Percentiles rank a stretch among this genome's conserved stretches.
These are phyloP conservation scores for Cosmia pyralina DNA, from an alignment of 2,888 invertebrate genomes.

Conservation along the genomic window DNA sequence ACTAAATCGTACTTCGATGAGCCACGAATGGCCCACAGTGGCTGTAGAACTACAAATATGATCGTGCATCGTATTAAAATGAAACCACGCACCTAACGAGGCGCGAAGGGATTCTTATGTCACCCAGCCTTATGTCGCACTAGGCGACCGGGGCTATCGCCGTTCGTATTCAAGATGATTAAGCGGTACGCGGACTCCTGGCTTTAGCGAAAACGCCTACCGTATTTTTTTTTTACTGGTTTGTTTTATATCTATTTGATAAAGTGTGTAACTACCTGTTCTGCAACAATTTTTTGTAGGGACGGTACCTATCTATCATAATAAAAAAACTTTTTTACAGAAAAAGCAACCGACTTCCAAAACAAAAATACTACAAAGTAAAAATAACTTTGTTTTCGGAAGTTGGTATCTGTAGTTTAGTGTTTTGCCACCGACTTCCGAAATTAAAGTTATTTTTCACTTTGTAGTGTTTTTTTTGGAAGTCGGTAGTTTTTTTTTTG, in stretches of 20 bases:
- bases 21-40: background rate
- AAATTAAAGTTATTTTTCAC: too few relatives aligned
- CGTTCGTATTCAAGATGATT: conserved; percentile 21
- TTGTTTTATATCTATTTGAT: background rate
- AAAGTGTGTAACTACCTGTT: conserved; percentile 1
- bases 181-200: background rate
- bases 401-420: too few relatives aligned
- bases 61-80: conserved; percentile 33
- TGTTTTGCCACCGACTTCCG: too few relatives aligned
- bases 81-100: conserved; percentile 41
- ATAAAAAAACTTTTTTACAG: too few relatives aligned
- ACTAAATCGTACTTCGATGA: conserved; percentile 7
- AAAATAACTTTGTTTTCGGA: too few relatives aligned
- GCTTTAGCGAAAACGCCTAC: conserved; percentile 17
- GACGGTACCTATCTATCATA: too few relatives aligned
- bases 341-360: too few relatives aligned
- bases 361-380: too few relatives aligned
- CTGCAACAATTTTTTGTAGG: background rate
- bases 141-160: background rate
- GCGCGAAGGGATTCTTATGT: conserved; percentile 41
- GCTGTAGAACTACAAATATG: conserved; percentile 7
- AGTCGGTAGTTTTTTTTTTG: too few relatives aligned
- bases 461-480: too few relatives aligned
- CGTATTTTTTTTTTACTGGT: conserved; percentile 12
- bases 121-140: conserved; percentile 14